Conservation (phyloP, 2,888 invertebrate genomes). For the Napeogenes sylphis region DNA sequence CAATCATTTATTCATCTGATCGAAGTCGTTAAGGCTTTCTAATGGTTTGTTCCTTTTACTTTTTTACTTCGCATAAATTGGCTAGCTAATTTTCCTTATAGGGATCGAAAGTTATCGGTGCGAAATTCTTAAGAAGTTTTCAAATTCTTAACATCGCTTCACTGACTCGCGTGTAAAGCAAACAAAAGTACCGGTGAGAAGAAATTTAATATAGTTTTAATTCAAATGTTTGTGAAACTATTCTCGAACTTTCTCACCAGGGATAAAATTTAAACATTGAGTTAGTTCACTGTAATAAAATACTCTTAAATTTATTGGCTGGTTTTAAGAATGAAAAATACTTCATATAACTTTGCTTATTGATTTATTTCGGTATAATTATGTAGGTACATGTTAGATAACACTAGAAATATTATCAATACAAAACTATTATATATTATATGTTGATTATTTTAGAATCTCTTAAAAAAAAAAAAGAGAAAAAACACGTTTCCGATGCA, state of each 20-base stretch:
- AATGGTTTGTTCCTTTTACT: constrained; percentile 61
- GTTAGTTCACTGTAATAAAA: too few relatives aligned
- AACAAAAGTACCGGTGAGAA: constrained; percentile 6
- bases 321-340: too few relatives aligned
- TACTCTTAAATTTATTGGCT: too few relatives aligned
- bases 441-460: too few relatives aligned
- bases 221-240: constrained; percentile 12
- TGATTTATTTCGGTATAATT: too few relatives aligned
- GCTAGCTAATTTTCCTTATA: constrained; percentile 57
- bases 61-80: constrained; percentile 60
- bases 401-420: too few relatives aligned
- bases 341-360: too few relatives aligned
- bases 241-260: neutral
- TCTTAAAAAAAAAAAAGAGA: too few relatives aligned
- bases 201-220: constrained; percentile 12
- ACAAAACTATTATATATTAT: too few relatives aligned
- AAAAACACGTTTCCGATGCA: too few relatives aligned
- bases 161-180: constrained; percentile 8
- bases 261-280: too few relatives aligned
- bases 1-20: constrained; percentile 74
- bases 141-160: constrained; percentile 20
- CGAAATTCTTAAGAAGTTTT: constrained; percentile 24
- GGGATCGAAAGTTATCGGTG: constrained; percentile 39
- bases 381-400: too few relatives aligned
- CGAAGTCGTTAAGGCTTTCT: constrained; percentile 64